phyloP scores from a whole-genome alignment of 2,888 invertebrate genomes.

The Platycheirus albimanus region DNA sequence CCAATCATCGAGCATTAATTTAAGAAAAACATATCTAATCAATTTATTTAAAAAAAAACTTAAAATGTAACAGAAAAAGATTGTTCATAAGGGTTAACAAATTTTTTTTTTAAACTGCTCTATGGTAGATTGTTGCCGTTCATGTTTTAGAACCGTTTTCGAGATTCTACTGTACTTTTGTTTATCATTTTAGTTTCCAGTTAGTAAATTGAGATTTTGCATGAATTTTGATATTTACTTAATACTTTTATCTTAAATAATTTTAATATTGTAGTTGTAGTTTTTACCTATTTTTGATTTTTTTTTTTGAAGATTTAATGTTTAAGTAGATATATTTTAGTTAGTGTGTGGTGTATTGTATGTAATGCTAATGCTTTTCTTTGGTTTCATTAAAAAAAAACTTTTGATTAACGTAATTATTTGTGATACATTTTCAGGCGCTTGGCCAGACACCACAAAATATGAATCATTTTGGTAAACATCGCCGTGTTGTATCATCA shows the following conservation, averaged over 20 bases:
- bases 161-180: constrained; percentile 4
- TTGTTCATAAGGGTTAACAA: no score
- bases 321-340: constrained; percentile 18
- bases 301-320: constrained; percentile 37
- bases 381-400: neutral
- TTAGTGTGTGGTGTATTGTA: constrained; percentile 14
- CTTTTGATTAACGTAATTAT: neutral
- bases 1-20: no score
- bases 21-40: no score
- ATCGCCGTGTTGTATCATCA: constrained; percentile 82
- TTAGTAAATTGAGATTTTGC: constrained; percentile 50
- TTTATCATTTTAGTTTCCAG: constrained; percentile 30
- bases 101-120: no score
- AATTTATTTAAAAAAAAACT: no score
- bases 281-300: constrained; percentile 41
- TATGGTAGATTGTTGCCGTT: no score
- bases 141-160: no score
- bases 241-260: no score
- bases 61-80: no score
- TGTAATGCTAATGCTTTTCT: constrained; percentile 43
- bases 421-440: constrained; percentile 77
- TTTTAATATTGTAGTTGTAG: no score
- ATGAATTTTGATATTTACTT: constrained; percentile 44
- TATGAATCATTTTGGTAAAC: constrained; percentile 80
- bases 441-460: constrained; percentile 81